Evolutionary conservation across 2,888 invertebrate species (phyloP), one percentile per base, ranked within the genome.

Genomic region (Lumbricus terrestris): DNA sequence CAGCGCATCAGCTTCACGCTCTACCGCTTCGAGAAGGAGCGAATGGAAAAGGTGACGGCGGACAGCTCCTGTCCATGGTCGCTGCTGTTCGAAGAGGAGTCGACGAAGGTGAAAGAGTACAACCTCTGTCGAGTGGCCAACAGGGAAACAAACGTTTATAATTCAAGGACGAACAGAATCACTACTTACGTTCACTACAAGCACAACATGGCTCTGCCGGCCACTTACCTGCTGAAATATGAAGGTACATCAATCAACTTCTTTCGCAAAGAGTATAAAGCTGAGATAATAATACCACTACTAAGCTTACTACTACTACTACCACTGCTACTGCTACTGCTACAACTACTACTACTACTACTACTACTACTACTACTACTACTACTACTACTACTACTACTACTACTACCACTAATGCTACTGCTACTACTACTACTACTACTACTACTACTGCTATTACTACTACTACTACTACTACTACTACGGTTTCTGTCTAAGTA

Each of bases 181-280:
- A 54, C 47, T 0, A 29, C 47, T 15, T 69, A 47, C 89, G 89
- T 89, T 33, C 85, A 34, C 20, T 88, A 89, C 23, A 69, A 18
- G 15, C 54, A 69, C 54, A 69, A 37, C 47, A 54, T 69, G 82
- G 82, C 89, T 3, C 37, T 89, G 47, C 82, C 89, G 6, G 38
- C 38, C 88, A 85, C 90, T 82, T 88, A 90, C 37, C 88, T 90
- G 29, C 38, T 90, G 20, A 88, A 90, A 90, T 90, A 88, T 37
- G 90, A 90, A 82, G 82, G 90, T 88, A 47, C n/a, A n/a, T 88
- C 33, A 34, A 54, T 40, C 33, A 40, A n/a, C n/a, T n/a, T 23
- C 35, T 29, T 20, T 37, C n/a, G 23, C 38, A 4, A 15, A 33
- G 37, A 38, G 18, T 69, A 35, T 38, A 20, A 34, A 82, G 29